Evolutionary conservation across 92 coral and sea anemone genomes (phyloP), one percentile per base, ranked within the genome.

Genomic region (Heteractis magnifica): DNA sequence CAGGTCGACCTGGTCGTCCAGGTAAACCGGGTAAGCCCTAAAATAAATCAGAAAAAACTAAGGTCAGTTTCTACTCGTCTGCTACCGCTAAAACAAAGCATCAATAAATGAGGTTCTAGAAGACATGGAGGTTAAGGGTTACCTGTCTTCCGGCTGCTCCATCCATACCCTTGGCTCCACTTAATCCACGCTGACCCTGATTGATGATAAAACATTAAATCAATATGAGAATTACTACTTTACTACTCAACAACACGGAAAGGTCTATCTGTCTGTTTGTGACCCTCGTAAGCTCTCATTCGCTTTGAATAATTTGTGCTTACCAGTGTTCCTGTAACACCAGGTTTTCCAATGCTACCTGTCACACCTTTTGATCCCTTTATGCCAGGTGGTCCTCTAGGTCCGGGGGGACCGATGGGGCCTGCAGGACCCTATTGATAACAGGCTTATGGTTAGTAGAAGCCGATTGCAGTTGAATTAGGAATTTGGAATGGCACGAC

Each of bases 1-100:
- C 93, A 49, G 93, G 91, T 48, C 85, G 87, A 2, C 93, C 93
- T 16, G 91, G 79, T 80, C 83, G 9, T 71, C 93, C 93, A 2
- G 82, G 16, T 14, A 83, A 10, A 13, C 93, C 93, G 75, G 88
- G 88, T 49, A 68, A 9, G 72, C 88, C 87, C 87, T 84, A 50
- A 26, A 73, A 68, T 44, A 44, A 72, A 72, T 5, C 53, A 52
- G 8, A 4, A 18, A 64, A 8, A n/a, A 64, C 7, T 64, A 64
- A 64, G 6, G 8, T 18, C 71, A 18, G 8, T 1, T 34, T 65
- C 18, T 26, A n/a, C 8, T 65, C 72, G 26, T n/a, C 34, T 14
- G 56, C 14, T 13, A 75, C 13, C 3, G 9, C 4, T 75, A 49
- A 52, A 75, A 14, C 19, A 75, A 8, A 51, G 20, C 34, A 49